These are phyloP conservation scores for Tubulanus polymorphus DNA, from an alignment of 2,888 invertebrate species.

Conservation along the genomic window DNA sequence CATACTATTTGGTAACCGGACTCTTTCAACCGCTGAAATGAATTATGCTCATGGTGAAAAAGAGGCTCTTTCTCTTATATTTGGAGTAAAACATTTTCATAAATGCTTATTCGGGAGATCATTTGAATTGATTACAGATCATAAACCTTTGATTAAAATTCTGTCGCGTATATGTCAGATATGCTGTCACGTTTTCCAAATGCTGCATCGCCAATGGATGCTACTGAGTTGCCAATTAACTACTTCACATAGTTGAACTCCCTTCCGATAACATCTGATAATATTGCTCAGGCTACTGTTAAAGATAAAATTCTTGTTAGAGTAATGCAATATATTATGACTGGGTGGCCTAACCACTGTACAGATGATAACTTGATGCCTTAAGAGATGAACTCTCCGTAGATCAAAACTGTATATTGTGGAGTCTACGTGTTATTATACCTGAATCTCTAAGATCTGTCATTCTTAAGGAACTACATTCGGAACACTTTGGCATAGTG, in stretches of 20 bases:
- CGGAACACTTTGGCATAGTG: slow-evolving; percentile 27
- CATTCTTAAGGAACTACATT: slow-evolving; percentile 24
- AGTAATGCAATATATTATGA: not conserved
- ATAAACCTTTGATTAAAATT: slow-evolving; percentile 16
- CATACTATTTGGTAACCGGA: slow-evolving; percentile 16
- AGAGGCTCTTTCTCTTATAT: slow-evolving; percentile 24
- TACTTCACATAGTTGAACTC: not conserved
- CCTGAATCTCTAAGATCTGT: slow-evolving; percentile 19
- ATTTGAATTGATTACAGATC: slow-evolving; percentile 19
- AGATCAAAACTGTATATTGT: slow-evolving; percentile 21
- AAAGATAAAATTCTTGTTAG: not conserved
- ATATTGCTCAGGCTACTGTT: slow-evolving; percentile 9
- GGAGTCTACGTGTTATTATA: slow-evolving; percentile 24
- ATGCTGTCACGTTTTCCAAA: no score
- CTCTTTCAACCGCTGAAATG: slow-evolving; percentile 20
- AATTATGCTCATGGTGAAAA: slow-evolving; percentile 27
- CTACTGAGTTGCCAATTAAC: not conserved
- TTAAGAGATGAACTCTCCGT: slow-evolving; percentile 10
- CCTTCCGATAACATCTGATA: slow-evolving; percentile 16
- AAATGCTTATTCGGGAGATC: slow-evolving; percentile 23
- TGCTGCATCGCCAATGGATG: no score
- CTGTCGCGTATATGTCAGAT: no score
- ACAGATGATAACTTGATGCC: no score
- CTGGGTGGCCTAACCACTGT: not conserved
- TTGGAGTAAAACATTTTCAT: slow-evolving; percentile 24